Evolutionary conservation across 2,113 vertebrate species (phyloP), one percentile per base, ranked within the genome.

Genomic region (Anguilla japonica): DNA sequence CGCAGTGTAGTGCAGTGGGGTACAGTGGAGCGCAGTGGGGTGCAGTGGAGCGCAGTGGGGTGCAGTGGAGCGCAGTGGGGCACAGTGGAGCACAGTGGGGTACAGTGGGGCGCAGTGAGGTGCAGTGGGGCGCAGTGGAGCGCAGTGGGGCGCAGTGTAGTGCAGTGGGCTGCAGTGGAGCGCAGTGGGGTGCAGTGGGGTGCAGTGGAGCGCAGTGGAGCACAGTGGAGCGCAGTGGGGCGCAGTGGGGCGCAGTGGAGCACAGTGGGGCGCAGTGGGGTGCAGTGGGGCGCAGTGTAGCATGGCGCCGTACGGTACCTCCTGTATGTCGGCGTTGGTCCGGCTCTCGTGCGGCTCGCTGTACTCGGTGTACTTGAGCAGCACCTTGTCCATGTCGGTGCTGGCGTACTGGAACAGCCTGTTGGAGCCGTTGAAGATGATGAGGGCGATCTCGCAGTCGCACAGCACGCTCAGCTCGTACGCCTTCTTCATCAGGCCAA

Each of bases 381-480:
- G 96, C 43, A 99, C 97, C 11, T 94, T 96, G 94, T 99, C 98
- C 97, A 99, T 98, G 94, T 99, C 97, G 0, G 96, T 98, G 96
- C 98, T 99, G 92, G 98, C 98, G 0, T 98, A 99, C 95, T 99
- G 98, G 94, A 99, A 99, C 43, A 99, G 97, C 6, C 97, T 96
- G 91, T 98, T 98, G 88, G 97, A 96, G 94, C 97, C 97, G 94
- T 98, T 99, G 96, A 99, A 99, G 94, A 99, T 99, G 96, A 99
- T 99, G 88, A 99, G 97, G 18, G 98, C 98, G 29, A 99, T 99
- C 96, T 99, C 98, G 1, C 98, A 99, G 96, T 99, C 98, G 0
- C 98, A 99, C 86, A 99, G 94, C 88, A 99, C 97, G 8, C 98
- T 99, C 95, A 99, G 95, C 93, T 99, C 98, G 0, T 99, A 99